phyloP scores from a whole-genome alignment of 1,140 invertebrate species.

The Heterodera schachtii region DNA sequence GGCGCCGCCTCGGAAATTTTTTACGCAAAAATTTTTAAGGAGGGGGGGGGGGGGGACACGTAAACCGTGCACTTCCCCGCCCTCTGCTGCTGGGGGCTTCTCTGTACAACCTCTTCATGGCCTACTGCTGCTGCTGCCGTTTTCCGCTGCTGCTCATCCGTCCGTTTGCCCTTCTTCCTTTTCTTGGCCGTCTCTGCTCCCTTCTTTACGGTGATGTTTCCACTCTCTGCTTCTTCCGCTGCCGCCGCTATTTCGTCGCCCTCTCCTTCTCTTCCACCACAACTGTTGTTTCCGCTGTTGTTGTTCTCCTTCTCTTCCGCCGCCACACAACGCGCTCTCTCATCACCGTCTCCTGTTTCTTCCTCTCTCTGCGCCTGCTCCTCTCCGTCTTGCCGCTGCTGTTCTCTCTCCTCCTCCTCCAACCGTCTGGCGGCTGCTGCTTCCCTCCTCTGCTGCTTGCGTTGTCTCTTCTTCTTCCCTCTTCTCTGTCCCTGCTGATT shows the following conservation, averaged over 20 bases:
- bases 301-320: background rate
- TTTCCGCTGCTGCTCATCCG: background rate
- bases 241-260: background rate
- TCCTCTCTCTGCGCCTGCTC: background rate
- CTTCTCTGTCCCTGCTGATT: conserved; percentile 22
- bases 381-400: background rate
- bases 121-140: background rate
- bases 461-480: conserved; percentile 14
- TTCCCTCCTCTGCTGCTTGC: background rate
- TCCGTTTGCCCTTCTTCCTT: conserved; percentile 12
- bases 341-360: background rate
- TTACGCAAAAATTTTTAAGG: too few relatives aligned
- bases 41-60: too few relatives aligned
- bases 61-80: background rate
- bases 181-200: background rate
- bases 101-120: too few relatives aligned
- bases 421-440: background rate
- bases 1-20: background rate
- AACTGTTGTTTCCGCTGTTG: too few relatives aligned
- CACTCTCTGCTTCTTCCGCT: conserved; percentile 27
- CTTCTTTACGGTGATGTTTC: background rate
- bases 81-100: background rate
- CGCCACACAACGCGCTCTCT: background rate
- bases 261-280: conserved; percentile 11
- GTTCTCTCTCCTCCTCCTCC: conserved; percentile 4